Evolutionary conservation across 2,888 invertebrate species (phyloP).

Genomic region (Apodemia mormo): DNA sequence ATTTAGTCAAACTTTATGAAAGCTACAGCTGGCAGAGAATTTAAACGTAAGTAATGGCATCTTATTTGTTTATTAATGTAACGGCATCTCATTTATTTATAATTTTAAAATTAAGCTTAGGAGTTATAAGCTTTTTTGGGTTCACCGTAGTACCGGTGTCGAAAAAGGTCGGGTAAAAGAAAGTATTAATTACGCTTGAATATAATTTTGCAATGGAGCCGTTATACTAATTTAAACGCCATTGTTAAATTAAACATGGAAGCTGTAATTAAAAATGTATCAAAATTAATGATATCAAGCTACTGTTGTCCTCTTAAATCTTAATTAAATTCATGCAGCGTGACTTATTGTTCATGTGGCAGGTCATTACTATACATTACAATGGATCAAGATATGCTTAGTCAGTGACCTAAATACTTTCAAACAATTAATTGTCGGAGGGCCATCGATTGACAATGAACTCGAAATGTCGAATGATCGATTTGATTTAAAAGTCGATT

Average conservation of each 20-base stretch:
- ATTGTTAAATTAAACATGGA: conserved; percentile 5
- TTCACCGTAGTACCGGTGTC: too few relatives aligned
- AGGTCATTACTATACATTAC: conserved; percentile 17
- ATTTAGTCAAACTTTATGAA: too few relatives aligned
- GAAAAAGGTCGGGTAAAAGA: too few relatives aligned
- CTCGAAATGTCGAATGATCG: conserved; percentile 58
- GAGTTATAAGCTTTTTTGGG: background rate
- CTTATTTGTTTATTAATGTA: too few relatives aligned
- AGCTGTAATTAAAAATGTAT: conserved; percentile 12
- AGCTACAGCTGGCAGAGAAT: too few relatives aligned
- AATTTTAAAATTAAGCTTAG: too few relatives aligned
- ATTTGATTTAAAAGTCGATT: conserved; percentile 27
- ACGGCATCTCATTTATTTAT: too few relatives aligned
- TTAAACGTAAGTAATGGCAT: too few relatives aligned
- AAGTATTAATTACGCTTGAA: background rate
- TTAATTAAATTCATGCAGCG: conserved; percentile 17
- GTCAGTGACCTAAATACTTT: conserved; percentile 58
- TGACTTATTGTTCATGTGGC: conserved; percentile 16
- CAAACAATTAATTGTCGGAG: conserved; percentile 43
- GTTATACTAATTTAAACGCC: conserved; percentile 3
- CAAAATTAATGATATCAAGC: conserved; percentile 14
- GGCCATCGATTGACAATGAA: conserved; percentile 70
- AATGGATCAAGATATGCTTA: conserved; percentile 43
- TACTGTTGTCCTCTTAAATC: conserved; percentile 17
- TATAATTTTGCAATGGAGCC: background rate